Conservation (phyloP, 2,888 invertebrate species). For the Acronicta alni region DNA sequence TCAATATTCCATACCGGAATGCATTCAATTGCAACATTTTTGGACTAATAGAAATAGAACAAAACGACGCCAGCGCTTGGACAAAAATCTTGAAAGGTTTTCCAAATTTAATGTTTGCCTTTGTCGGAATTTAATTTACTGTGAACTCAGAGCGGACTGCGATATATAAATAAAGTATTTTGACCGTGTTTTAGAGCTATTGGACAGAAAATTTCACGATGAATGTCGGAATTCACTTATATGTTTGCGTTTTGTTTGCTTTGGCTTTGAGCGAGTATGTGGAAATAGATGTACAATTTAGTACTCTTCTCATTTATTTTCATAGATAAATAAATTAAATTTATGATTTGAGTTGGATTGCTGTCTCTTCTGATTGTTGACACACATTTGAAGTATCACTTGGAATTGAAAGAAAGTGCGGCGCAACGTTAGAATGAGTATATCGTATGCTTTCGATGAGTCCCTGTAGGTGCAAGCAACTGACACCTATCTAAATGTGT, state of each 20-base stretch:
- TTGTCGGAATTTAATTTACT: conserved; percentile 46
- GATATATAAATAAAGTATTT: conserved; percentile 36
- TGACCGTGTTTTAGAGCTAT: conserved; percentile 15
- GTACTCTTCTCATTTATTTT: not conserved
- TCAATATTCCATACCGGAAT: conserved; percentile 87
- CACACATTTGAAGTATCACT: no score
- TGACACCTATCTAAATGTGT: no score
- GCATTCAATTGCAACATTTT: conserved; percentile 85
- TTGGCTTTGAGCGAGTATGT: conserved; percentile 6
- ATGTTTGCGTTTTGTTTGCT: conserved; percentile 11
- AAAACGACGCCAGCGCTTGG: conserved; percentile 59
- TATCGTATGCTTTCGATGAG: not conserved
- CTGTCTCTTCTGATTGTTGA: not conserved
- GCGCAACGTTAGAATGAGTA: not conserved
- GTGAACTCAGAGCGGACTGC: conserved; percentile 17
- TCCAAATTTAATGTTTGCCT: conserved; percentile 56
- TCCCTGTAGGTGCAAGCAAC: no score
- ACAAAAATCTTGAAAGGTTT: conserved; percentile 70
- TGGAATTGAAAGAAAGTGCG: not conserved
- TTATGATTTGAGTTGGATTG: not conserved
- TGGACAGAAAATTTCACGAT: conserved; percentile 19
- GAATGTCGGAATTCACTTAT: conserved; percentile 2
- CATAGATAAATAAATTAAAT: not conserved
- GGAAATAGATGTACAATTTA: not conserved
- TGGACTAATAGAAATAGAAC: conserved; percentile 71